Evolutionary conservation across 1,140 invertebrate genomes (phyloP).

Genomic region (Papilio dardanus): DNA sequence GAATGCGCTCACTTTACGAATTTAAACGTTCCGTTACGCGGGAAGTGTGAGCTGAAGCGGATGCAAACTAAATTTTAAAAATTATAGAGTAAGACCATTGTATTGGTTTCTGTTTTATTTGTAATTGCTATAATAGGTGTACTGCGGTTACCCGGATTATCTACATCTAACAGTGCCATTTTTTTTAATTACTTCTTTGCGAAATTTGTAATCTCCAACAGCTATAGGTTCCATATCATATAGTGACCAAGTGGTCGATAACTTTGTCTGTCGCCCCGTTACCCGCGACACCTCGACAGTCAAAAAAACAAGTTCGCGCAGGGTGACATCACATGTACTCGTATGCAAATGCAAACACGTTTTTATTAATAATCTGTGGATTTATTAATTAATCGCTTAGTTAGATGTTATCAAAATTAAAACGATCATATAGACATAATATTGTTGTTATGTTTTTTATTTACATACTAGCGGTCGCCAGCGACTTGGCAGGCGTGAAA

Average conservation of each 20-base stretch:
- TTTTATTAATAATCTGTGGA: conserved; percentile 14
- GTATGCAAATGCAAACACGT: neutral
- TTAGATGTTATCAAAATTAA: neutral
- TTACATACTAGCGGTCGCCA: too few relatives aligned
- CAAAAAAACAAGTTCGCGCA: neutral
- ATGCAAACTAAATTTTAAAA: neutral
- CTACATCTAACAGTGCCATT: too few relatives aligned
- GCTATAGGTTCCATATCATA: neutral
- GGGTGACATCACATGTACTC: conserved; percentile 20
- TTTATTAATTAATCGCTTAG: neutral
- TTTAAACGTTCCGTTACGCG: conserved; percentile 6
- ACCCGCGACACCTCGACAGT: neutral
- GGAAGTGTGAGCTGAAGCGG: neutral
- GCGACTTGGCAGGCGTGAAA: too few relatives aligned
- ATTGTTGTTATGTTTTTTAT: neutral
- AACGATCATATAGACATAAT: neutral
- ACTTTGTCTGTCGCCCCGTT: neutral
- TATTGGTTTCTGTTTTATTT: neutral
- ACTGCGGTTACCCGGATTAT: too few relatives aligned
- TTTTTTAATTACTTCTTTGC: neutral
- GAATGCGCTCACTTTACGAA: conserved; percentile 12
- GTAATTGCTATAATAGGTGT: too few relatives aligned
- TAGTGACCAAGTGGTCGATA: neutral
- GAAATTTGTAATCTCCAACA: neutral
- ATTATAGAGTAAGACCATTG: neutral